Percentiles rank a stretch among this genome's conserved stretches.
Conservation (phyloP, 2,888 invertebrate species). For the Stenoptilia bipunctidactyla region DNA sequence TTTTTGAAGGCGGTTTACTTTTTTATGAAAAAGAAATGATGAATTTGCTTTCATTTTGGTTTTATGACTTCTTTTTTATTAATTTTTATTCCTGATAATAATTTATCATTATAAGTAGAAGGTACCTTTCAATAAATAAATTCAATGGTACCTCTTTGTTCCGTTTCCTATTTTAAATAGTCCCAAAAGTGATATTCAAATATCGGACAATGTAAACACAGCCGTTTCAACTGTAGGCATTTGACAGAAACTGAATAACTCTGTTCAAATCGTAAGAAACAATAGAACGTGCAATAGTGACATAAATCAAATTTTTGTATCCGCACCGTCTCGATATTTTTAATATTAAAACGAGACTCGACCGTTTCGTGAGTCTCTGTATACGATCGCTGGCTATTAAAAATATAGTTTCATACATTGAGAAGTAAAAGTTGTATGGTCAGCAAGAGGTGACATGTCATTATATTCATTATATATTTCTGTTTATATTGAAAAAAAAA, state of each 20-base stretch:
- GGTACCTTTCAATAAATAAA: too few species aligned
- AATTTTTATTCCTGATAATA: too few species aligned
- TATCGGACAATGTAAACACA: constrained; percentile 26
- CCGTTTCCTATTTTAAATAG: constrained; percentile 7
- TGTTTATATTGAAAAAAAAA: too few species aligned
- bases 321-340: constrained; percentile 29
- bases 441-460: too few species aligned
- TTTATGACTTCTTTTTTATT: too few species aligned
- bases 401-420: constrained; percentile 21
- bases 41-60: too few species aligned
- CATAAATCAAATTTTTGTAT: constrained; percentile 50
- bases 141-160: too few species aligned
- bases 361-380: constrained; percentile 26
- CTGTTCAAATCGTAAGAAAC: constrained; percentile 33
- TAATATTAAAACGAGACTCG: constrained; percentile 42
- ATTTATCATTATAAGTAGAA: too few species aligned
- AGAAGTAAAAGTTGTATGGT: constrained; percentile 3
- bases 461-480: too few species aligned
- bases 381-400: constrained; percentile 25
- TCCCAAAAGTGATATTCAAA: constrained; percentile 29
- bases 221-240: constrained; percentile 30
- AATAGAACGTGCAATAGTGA: constrained; percentile 42
- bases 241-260: constrained; percentile 49
- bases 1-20: too few species aligned
- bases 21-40: too few species aligned